Percentiles rank a stretch among this genome's conserved stretches.
phyloP scores from a whole-genome alignment of 2,888 invertebrate species.

The Itoplectis maculator region DNA sequence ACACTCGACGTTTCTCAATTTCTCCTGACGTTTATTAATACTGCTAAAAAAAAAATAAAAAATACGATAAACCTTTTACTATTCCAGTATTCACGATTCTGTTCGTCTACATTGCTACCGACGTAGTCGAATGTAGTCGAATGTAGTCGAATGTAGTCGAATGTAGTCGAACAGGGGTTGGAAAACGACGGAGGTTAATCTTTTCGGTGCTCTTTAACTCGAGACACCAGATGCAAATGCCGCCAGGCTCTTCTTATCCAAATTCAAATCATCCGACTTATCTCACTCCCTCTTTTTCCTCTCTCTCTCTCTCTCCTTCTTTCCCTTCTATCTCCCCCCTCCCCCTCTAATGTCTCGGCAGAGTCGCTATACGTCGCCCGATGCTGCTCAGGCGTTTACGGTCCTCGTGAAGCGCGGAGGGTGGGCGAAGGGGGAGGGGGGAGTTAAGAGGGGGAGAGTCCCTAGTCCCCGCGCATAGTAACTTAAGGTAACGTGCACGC shows the following conservation, averaged over 20 bases:
- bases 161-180: no score
- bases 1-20: slow-evolving; percentile 61
- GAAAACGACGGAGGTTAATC: slow-evolving; percentile 38
- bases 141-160: no score
- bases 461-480: slow-evolving; percentile 40
- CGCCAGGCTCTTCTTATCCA: slow-evolving; percentile 44
- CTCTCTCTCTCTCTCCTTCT: not conserved
- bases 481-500: slow-evolving; percentile 58
- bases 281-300: slow-evolving; percentile 41
- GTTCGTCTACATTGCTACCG: not conserved
- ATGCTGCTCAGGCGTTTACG: slow-evolving; percentile 33
- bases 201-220: slow-evolving; percentile 45
- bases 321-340: not conserved
- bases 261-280: slow-evolving; percentile 58
- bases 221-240: slow-evolving; percentile 58
- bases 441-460: no score
- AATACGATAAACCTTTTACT: slow-evolving; percentile 14
- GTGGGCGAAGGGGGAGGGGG: no score
- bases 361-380: slow-evolving; percentile 3
- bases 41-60: slow-evolving; percentile 28
- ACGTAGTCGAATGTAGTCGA: no score
- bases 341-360: not conserved
- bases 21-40: slow-evolving; percentile 66
- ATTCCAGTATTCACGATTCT: not conserved
- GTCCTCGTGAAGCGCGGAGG: slow-evolving; percentile 47